These are phyloP conservation scores for Gouania willdenowi DNA, from an alignment of 2,797 vertebrate species.

Conservation along the genomic window DNA sequence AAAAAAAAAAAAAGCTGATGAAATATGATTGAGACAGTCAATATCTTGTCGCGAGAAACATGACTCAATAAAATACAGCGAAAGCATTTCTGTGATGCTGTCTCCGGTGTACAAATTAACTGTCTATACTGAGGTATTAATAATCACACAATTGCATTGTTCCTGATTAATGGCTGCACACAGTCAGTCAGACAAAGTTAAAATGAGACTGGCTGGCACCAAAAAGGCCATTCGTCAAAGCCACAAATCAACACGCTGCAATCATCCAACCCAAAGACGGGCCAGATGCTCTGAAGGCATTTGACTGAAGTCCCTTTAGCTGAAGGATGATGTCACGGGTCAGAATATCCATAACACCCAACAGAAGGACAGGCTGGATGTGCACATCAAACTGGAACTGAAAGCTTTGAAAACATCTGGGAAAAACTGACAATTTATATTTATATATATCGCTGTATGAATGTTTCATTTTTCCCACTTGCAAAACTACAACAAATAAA, in stretches of 20 bases:
- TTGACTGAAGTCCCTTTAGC: not conserved
- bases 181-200: slow-evolving; percentile 33
- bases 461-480: no score
- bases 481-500: no score
- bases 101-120: slow-evolving; percentile 54
- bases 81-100: slow-evolving; percentile 34
- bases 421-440: no score
- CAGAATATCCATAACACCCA: slow-evolving; percentile 8
- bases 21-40: slow-evolving; percentile 42
- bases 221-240: slow-evolving; percentile 36
- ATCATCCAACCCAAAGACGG: slow-evolving; percentile 34
- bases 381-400: no score
- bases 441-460: no score
- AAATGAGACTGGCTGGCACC: slow-evolving; percentile 52
- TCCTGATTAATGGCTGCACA: slow-evolving; percentile 49
- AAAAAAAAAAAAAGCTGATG: slow-evolving; percentile 10
- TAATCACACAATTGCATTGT: slow-evolving; percentile 44
- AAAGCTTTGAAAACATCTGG: slow-evolving; percentile 13
- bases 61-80: slow-evolving; percentile 43
- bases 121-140: slow-evolving; percentile 56
- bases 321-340: slow-evolving; percentile 19
- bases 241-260: slow-evolving; percentile 58
- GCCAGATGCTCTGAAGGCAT: slow-evolving; percentile 13
- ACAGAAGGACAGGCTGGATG: no score
- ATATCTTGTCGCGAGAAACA: slow-evolving; percentile 40